A percentile compares a stretch with the other conserved stretches of the same genome.
These are phyloP conservation scores for Caenorhabditis macrosperma DNA, from an alignment of 2,888 invertebrate species.

Conservation along the genomic window DNA sequence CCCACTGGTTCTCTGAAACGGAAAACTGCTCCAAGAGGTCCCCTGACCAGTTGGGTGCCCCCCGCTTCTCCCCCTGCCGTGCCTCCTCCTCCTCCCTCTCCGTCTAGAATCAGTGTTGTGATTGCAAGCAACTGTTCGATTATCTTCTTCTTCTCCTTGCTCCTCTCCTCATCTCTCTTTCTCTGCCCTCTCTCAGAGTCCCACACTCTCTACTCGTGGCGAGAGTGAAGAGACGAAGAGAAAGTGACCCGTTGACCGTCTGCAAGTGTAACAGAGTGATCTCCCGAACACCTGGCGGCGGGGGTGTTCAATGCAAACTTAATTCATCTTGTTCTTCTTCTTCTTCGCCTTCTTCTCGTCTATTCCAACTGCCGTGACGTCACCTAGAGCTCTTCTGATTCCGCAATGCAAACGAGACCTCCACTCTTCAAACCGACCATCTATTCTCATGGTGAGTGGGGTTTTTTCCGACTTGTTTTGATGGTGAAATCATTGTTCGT, in stretches of 20 bases:
- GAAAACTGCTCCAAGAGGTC: no score
- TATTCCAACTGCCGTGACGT: neutral
- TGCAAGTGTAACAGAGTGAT: neutral
- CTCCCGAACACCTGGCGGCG: neutral
- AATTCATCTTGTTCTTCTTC: neutral
- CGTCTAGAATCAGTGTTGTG: neutral
- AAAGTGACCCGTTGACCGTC: neutral
- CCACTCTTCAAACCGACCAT: constrained; percentile 3
- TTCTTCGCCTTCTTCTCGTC: neutral
- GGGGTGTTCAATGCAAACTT: neutral
- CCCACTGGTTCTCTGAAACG: no score
- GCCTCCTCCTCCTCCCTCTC: neutral
- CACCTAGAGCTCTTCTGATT: neutral
- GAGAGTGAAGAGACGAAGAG: neutral
- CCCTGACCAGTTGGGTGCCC: neutral
- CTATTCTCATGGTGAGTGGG: constrained; percentile 14
- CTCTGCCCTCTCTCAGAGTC: neutral
- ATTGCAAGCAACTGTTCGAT: neutral
- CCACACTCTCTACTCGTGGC: neutral
- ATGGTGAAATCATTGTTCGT: neutral
- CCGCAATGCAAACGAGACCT: neutral
- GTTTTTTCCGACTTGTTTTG: neutral
- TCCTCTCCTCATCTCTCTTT: neutral
- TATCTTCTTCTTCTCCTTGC: neutral
- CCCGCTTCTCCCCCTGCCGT: neutral